Conservation (phyloP, 2,888 invertebrate genomes). For the Clostera curtula region DNA sequence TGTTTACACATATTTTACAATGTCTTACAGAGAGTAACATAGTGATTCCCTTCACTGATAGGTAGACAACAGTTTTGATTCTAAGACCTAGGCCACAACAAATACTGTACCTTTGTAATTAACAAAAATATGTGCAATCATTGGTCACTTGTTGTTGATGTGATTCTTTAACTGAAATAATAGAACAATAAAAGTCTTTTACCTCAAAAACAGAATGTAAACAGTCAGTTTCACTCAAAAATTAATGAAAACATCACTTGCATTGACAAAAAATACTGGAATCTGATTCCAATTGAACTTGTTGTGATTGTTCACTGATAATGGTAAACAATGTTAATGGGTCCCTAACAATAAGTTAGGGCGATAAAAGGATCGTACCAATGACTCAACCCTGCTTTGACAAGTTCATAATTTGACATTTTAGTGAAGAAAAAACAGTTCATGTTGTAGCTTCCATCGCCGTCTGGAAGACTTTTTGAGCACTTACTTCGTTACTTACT, state of each 20-base stretch:
- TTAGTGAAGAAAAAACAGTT: slow-evolving; percentile 62
- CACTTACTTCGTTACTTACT: slow-evolving; percentile 28
- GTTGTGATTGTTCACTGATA: slow-evolving; percentile 16
- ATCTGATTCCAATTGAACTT: slow-evolving; percentile 7
- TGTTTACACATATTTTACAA: too few relatives aligned
- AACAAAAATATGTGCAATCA: slow-evolving; percentile 4
- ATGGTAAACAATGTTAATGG: slow-evolving; percentile 39
- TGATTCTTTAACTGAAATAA: slow-evolving; percentile 13
- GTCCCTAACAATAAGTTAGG: slow-evolving; percentile 35
- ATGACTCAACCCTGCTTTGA: slow-evolving; percentile 73
- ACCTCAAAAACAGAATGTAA: slow-evolving; percentile 6
- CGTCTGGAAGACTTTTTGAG: slow-evolving; percentile 38
- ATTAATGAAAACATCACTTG: slow-evolving; percentile 20
- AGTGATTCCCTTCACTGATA: too few relatives aligned
- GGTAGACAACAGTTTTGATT: too few relatives aligned
- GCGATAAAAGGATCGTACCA: slow-evolving; percentile 50
- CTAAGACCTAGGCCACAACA: too few relatives aligned
- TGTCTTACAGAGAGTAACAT: too few relatives aligned
- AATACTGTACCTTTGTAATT: neutral
- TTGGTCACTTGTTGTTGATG: slow-evolving; percentile 13
- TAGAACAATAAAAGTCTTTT: slow-evolving; percentile 20
- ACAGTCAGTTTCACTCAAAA: slow-evolving; percentile 5
- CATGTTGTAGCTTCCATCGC: slow-evolving; percentile 37
- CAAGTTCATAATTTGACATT: slow-evolving; percentile 72
- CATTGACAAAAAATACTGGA: slow-evolving; percentile 10